Conservation (phyloP, 2,888 invertebrate genomes). For the Cantharis rufa region DNA sequence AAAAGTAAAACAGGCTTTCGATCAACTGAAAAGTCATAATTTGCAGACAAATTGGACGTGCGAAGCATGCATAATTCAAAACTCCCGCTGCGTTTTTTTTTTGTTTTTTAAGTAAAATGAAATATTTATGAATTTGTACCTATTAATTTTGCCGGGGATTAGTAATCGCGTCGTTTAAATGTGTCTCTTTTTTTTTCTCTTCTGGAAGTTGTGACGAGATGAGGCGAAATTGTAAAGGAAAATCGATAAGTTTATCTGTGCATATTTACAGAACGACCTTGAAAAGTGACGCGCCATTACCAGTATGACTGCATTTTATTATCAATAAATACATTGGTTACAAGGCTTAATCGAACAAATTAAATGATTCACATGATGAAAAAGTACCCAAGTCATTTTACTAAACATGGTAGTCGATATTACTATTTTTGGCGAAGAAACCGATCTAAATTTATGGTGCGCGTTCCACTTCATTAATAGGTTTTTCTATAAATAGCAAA, state of each 20-base stretch:
- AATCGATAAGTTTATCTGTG: not conserved
- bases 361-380: not conserved
- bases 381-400: not conserved
- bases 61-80: not conserved
- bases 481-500: not conserved
- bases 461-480: not conserved
- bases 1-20: not conserved
- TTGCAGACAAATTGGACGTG: not conserved
- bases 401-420: not conserved
- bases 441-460: not conserved
- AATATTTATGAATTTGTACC: not conserved
- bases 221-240: not conserved
- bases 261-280: not conserved
- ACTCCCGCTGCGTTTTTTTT: not conserved
- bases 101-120: not conserved
- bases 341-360: not conserved
- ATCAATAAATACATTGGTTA: not conserved
- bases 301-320: not conserved
- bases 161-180: not conserved
- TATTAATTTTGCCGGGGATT: not conserved
- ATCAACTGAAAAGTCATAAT: not conserved
- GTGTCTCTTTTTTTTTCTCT: not conserved
- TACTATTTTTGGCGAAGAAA: not conserved
- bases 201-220: not conserved
- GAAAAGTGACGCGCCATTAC: not conserved